Evolutionary conservation across 1,140 invertebrate species (phyloP), one percentile per base, ranked within the genome.

Genomic region (Brachionus plicatilis): DNA sequence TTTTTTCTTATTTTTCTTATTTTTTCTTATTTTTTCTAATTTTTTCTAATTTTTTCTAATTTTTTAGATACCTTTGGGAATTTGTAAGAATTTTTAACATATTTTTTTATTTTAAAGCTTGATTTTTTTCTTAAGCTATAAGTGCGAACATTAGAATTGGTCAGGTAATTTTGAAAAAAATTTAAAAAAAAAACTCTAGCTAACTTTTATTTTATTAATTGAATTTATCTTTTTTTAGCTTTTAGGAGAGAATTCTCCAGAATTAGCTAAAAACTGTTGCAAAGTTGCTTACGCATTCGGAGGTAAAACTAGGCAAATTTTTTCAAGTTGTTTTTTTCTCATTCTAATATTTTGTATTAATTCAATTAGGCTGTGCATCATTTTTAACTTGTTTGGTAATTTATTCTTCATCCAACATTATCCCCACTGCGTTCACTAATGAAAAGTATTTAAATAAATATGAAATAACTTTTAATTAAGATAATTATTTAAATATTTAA

Each of bases 111-210:
- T 37, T 9, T 37, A 11, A 47, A 45, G 8, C 33, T 33, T 45
- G 11, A 29, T n/a, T 45, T 75, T 75, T 75, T 47, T 17, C 20
- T 41, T 11, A 3, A 76, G 72, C 72, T 50, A 76, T 50, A 27
- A 76, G 72, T 50, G 72, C 72, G 2, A 76, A 76, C 50, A 76
- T 76, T 24, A 76, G 72, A 76, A 50, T 76, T 29, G 72, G 72
- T 2, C 72, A 76, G 47, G 72, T 76, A 76, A 50, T 75, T 20
- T 24, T 45, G 17, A 75, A 75, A 75, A 68, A 68, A 66, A 24
- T 24, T 24, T 24, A 24, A 24, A 24, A 24, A 33, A 66, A 24
- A 24, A 6, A 24, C 3, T 68, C 6, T 60, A 27, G 8, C 27
- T 60, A 9, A 53, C 27, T 20, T 56, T 56, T 24, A 1, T 24